These are phyloP conservation scores for Pundamilia nyererei DNA, from an alignment of 2,113 vertebrate species.

Conservation along the genomic window DNA sequence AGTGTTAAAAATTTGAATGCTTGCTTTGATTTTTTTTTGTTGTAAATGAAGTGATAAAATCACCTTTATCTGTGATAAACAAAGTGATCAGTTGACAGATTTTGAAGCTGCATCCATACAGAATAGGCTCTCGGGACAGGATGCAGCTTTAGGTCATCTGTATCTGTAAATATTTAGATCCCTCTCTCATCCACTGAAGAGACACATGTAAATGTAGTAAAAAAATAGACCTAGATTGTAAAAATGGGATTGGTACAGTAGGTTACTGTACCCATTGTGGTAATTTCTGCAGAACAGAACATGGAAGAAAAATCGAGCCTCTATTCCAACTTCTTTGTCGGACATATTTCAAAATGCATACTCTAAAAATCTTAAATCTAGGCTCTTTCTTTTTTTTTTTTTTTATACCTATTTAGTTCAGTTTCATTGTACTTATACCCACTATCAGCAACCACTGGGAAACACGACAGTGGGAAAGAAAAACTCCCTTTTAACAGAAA, in stretches of 20 bases:
- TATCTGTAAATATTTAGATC: neutral
- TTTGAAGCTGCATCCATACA: neutral
- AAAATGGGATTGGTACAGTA: neutral
- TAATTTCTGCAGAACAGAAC: neutral
- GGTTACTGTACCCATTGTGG: neutral
- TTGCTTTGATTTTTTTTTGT: neutral
- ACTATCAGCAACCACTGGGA: rapidly evolving
- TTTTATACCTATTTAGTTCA: neutral
- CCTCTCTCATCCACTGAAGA: neutral
- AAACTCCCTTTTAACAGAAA: neutral
- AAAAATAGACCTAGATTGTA: neutral
- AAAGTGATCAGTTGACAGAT: neutral
- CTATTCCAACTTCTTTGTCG: neutral
- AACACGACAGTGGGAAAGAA: neutral
- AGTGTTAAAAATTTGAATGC: neutral
- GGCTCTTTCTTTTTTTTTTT: neutral
- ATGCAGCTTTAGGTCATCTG: neutral
- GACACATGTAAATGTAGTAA: neutral
- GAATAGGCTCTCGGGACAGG: neutral
- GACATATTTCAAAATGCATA: neutral
- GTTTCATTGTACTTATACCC: neutral
- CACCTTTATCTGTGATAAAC: neutral
- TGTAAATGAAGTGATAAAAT: neutral
- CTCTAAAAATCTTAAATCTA: neutral
- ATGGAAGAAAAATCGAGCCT: neutral